Conservation (phyloP, 1,140 invertebrate species). For the Anastatus disparis region DNA sequence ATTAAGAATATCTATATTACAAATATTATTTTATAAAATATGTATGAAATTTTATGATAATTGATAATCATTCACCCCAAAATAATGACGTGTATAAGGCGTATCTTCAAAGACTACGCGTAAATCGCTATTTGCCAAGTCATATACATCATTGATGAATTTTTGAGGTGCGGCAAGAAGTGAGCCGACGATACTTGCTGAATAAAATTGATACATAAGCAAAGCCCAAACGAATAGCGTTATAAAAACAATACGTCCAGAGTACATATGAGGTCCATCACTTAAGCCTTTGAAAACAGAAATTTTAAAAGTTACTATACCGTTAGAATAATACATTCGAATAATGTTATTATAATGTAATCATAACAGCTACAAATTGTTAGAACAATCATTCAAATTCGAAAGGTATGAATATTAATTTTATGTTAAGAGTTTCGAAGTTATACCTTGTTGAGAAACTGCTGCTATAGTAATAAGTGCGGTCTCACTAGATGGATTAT, state of each 20-base stretch:
- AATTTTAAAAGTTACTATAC: too few relatives aligned
- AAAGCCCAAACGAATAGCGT: constrained; percentile 73
- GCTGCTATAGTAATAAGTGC: constrained; percentile 61
- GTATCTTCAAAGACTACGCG: constrained; percentile 72
- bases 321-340: too few relatives aligned
- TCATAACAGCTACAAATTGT: too few relatives aligned
- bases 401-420: too few relatives aligned
- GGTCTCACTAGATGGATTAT: constrained; percentile 47
- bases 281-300: constrained; percentile 59
- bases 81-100: constrained; percentile 72
- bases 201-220: constrained; percentile 78
- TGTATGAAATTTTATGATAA: not conserved
- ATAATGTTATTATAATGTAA: too few relatives aligned
- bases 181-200: constrained; percentile 77
- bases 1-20: too few relatives aligned
- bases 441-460: constrained; percentile 70
- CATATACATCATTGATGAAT: constrained; percentile 71
- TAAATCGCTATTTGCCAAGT: constrained; percentile 72
- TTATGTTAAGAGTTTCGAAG: too few relatives aligned
- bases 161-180: constrained; percentile 74
- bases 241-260: constrained; percentile 72
- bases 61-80: constrained; percentile 63
- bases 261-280: constrained; percentile 63
- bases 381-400: too few relatives aligned
- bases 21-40: not conserved